Conservation (phyloP, 1,140 invertebrate genomes). For the Bombus cullumanus region DNA sequence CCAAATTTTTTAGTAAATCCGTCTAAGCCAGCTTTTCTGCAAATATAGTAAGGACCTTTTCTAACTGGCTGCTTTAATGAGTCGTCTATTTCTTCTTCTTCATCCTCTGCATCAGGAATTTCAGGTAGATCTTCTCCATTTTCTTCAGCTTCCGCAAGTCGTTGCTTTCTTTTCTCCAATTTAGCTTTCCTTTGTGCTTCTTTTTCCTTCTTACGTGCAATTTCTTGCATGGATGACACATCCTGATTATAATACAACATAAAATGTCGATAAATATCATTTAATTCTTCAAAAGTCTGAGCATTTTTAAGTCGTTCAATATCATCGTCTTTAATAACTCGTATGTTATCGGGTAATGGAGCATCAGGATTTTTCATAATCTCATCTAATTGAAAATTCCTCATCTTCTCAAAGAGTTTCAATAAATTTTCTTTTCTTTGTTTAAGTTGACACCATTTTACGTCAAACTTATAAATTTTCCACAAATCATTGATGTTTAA, state of each 20-base stretch:
- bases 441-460: constrained; percentile 97
- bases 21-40: constrained; percentile 92
- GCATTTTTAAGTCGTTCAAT: constrained; percentile 91
- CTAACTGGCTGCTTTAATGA: constrained; percentile 92
- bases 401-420: constrained; percentile 95
- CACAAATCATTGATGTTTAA: constrained; percentile 98
- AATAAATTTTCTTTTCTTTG: constrained; percentile 93
- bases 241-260: constrained; percentile 95
- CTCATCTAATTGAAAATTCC: constrained; percentile 93
- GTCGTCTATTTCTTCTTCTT: constrained; percentile 84
- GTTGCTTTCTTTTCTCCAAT: constrained; percentile 76
- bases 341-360: constrained; percentile 91
- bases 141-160: constrained; percentile 85
- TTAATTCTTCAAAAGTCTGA: constrained; percentile 95
- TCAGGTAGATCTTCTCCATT: constrained; percentile 84
- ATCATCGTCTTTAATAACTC: constrained; percentile 93
- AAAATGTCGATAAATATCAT: constrained; percentile 97
- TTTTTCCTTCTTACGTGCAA: constrained; percentile 84
- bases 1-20: constrained; percentile 96
- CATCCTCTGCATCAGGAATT: constrained; percentile 83
- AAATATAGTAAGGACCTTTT: constrained; percentile 94
- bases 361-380: constrained; percentile 93
- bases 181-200: constrained; percentile 83
- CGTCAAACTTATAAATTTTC: constrained; percentile 98
- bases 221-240: constrained; percentile 92